Percentiles rank a stretch among this genome's conserved stretches.
phyloP scores from a whole-genome alignment of 2,113 vertebrate genomes.

The Mustela nigripes region DNA sequence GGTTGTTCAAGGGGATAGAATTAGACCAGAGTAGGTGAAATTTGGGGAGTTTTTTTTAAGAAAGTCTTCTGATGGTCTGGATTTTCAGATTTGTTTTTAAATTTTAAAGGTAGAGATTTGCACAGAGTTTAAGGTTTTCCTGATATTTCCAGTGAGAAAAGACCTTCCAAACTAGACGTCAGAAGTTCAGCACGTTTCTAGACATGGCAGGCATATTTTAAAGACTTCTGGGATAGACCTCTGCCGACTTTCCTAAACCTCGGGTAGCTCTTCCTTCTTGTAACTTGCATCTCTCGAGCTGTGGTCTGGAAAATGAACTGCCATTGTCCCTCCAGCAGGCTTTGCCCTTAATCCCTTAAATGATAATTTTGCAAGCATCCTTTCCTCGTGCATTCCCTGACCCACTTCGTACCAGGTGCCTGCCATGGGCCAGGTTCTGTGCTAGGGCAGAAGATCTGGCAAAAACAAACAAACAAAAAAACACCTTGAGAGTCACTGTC shows the following conservation, averaged over 20 bases:
- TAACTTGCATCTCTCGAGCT: not conserved
- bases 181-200: not conserved
- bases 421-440: not conserved
- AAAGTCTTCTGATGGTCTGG: not conserved
- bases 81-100: not conserved
- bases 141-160: not conserved
- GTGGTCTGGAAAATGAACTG: not conserved
- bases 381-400: not conserved
- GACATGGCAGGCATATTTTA: not conserved
- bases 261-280: not conserved
- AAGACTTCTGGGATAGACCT: not conserved
- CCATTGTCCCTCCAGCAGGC: not conserved
- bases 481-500: not conserved
- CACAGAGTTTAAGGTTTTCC: not conserved
- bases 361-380: not conserved
- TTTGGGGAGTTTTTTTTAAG: not conserved
- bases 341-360: not conserved
- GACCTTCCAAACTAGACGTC: not conserved
- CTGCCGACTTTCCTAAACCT: too few relatives aligned
- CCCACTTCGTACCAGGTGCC: not conserved
- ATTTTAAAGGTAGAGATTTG: not conserved
- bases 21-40: slow-evolving; percentile 1
- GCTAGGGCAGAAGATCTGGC: too few relatives aligned
- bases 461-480: not conserved
- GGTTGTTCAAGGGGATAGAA: not conserved